Evolutionary conservation across 1,140 invertebrate species (phyloP).

Genomic region (Luehdorfia chinensis): DNA sequence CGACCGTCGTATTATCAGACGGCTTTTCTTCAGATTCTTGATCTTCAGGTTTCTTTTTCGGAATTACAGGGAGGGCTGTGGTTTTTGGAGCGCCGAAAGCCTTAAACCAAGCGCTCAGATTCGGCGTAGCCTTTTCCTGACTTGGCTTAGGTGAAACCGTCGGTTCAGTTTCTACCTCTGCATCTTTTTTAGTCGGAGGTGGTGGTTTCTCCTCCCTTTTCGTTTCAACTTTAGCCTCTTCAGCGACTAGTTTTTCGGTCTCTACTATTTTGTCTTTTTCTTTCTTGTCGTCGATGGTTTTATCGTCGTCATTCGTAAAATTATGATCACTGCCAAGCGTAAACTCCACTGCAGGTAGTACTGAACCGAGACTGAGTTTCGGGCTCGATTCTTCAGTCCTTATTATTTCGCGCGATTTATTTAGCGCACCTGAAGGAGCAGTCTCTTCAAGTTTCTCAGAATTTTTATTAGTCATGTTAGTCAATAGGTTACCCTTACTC

Average conservation of each 20-base stretch:
- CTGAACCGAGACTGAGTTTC: conserved; percentile 88
- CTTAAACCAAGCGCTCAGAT: conserved; percentile 93
- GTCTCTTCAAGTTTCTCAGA: conserved; percentile 70
- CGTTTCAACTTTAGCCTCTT: conserved; percentile 32
- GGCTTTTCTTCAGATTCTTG: conserved; percentile 53
- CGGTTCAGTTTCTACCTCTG: conserved; percentile 60
- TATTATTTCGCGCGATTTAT: conserved; percentile 77
- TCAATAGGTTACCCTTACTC: conserved; percentile 89
- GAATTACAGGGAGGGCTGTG: conserved; percentile 28
- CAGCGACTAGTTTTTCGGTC: conserved; percentile 27
- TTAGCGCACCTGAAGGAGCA: conserved; percentile 53
- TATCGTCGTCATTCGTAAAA: conserved; percentile 74
- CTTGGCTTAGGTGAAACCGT: conserved; percentile 52
- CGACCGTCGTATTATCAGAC: conserved; percentile 42
- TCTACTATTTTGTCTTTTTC: conserved; percentile 21
- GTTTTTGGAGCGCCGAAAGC: conserved; percentile 90
- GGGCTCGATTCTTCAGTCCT: conserved; percentile 82
- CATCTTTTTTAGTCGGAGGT: conserved; percentile 64
- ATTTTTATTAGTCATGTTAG: conserved; percentile 74
- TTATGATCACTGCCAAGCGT: conserved; percentile 79
- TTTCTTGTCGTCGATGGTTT: conserved; percentile 38
- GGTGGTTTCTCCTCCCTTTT: conserved; percentile 31
- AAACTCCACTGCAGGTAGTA: conserved; percentile 82
- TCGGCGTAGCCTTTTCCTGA: conserved; percentile 86
- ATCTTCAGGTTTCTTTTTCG: conserved; percentile 72